Evolutionary conservation across 2,888 invertebrate species (phyloP).

Genomic region (Hypolimnas misippus): DNA sequence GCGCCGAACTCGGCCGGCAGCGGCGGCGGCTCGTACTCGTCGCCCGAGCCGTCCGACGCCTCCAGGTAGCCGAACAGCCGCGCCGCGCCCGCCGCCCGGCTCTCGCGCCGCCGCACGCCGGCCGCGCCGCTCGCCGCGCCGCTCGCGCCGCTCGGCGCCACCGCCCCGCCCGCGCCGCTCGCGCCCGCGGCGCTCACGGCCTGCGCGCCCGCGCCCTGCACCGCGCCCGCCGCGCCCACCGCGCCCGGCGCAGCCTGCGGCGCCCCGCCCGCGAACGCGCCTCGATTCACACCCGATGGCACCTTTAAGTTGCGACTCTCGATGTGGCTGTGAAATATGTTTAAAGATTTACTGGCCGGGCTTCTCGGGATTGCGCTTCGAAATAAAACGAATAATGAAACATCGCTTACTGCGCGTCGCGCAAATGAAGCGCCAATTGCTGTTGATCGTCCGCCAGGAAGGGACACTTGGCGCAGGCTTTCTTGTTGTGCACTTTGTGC

Average conservation of each 20-base stretch:
- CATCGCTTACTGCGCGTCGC: constrained; percentile 88
- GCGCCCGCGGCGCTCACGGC: constrained; percentile 40
- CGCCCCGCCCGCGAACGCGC: constrained; percentile 29
- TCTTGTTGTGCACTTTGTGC: constrained; percentile 95
- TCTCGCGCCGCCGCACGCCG: constrained; percentile 45
- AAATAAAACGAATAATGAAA: neutral
- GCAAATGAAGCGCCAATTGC: constrained; percentile 90
- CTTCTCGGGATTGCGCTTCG: neutral
- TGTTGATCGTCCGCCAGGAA: constrained; percentile 93
- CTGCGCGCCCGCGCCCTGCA: constrained; percentile 14
- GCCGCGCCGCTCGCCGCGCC: constrained; percentile 48
- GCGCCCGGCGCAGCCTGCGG: constrained; percentile 26
- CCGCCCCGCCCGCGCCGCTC: constrained; percentile 36
- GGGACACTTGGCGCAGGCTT: constrained; percentile 94
- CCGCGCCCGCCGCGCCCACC: constrained; percentile 36
- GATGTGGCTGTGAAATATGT: constrained; percentile 75
- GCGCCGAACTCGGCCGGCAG: constrained; percentile 56
- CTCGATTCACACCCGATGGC: constrained; percentile 71
- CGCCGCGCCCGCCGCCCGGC: constrained; percentile 48
- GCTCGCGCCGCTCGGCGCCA: constrained; percentile 42
- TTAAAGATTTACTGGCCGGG: neutral
- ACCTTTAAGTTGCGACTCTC: constrained; percentile 85
- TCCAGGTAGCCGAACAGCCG: constrained; percentile 89
- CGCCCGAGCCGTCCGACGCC: constrained; percentile 74
- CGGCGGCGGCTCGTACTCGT: constrained; percentile 71